Conservation (phyloP, 2,113 vertebrate genomes). For the Nicator chloris region DNA sequence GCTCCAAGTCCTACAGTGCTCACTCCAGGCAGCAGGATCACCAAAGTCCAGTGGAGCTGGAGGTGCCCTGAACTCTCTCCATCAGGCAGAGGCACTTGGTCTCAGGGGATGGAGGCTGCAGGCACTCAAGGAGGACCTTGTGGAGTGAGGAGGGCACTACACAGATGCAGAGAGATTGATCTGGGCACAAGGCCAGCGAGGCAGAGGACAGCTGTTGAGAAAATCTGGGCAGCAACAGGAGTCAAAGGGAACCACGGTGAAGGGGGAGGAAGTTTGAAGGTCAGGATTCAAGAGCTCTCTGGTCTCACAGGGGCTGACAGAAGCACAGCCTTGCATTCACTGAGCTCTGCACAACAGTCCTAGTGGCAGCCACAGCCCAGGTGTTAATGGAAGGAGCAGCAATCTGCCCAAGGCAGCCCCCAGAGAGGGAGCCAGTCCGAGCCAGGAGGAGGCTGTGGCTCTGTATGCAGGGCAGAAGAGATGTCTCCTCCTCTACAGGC, state of each 20-base stretch:
- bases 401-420: not conserved
- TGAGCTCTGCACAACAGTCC: fast-evolving
- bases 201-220: conserved; percentile 15
- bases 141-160: not conserved
- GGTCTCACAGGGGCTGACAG: not conserved
- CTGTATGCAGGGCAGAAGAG: not conserved
- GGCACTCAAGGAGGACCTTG: not conserved
- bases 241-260: not conserved
- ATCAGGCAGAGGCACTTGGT: not conserved
- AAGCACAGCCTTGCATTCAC: not conserved
- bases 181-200: not conserved
- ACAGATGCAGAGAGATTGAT: not conserved
- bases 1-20: not conserved
- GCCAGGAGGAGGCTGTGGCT: not conserved
- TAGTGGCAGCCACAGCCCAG: not conserved
- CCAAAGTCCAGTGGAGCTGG: not conserved
- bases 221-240: conserved; percentile 16
- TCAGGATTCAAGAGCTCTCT: not conserved
- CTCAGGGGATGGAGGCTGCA: not conserved
- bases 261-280: not conserved
- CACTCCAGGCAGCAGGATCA: not conserved
- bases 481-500: not conserved
- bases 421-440: not conserved
- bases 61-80: not conserved
- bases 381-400: not conserved